Percentiles rank a stretch among this genome's conserved stretches.
phyloP scores from a whole-genome alignment of 2,888 invertebrate species.

The Pyrgus malvae region DNA sequence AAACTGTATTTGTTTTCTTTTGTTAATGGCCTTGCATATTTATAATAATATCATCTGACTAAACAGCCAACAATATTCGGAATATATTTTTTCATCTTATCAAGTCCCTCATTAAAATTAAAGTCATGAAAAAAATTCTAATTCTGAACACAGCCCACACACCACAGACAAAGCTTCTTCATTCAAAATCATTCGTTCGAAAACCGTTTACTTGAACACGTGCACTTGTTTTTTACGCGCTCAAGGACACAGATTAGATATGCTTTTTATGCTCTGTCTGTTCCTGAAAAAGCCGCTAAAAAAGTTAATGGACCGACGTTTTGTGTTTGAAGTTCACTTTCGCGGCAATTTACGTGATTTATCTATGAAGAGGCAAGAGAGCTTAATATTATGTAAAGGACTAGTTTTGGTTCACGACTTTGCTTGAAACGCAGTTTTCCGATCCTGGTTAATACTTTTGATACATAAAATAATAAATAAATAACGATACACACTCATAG shows the following conservation, averaged over 20 bases:
- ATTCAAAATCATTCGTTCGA: conserved; percentile 20
- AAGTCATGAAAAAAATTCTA: not conserved
- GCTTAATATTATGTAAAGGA: no score
- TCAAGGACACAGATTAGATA: conserved; percentile 26
- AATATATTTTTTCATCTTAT: no score
- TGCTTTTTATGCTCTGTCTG: conserved; percentile 14
- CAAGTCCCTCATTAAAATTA: no score
- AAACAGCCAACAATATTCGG: no score
- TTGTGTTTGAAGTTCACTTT: conserved; percentile 13
- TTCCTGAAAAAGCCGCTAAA: conserved; percentile 3
- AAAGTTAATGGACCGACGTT: conserved; percentile 5
- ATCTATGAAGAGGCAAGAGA: conserved; percentile 13
- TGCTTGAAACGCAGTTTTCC: no score
- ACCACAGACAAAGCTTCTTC: not conserved
- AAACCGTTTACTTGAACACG: conserved; percentile 31
- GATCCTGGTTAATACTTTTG: no score
- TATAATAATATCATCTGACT: no score
- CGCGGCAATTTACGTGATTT: conserved; percentile 13
- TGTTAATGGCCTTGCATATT: no score
- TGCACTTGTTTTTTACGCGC: conserved; percentile 28
- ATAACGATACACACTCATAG: no score
- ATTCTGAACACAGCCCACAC: not conserved
- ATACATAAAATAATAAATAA: no score
- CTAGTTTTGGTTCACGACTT: no score
- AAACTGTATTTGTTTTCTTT: no score